Percentiles rank a stretch among this genome's conserved stretches.
Evolutionary conservation across 2,797 vertebrate species (phyloP).

Genomic region (Sebastes vulpes): DNA sequence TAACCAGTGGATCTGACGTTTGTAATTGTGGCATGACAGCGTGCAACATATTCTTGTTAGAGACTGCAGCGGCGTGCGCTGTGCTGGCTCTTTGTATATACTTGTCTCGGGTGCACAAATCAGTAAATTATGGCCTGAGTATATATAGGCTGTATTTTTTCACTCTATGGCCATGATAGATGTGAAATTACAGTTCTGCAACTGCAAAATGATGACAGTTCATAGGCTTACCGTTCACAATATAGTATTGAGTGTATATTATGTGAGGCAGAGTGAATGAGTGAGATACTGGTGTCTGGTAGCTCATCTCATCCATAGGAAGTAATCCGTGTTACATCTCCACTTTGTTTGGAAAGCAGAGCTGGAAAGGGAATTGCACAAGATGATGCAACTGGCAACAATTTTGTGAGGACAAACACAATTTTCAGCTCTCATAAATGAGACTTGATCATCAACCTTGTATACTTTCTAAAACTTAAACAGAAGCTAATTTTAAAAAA

Average conservation of each 20-base stretch:
- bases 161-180: background rate
- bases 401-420: background rate
- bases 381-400: slow-evolving; percentile 1
- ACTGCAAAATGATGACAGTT: background rate
- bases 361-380: background rate
- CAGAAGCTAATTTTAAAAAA: background rate
- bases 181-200: background rate
- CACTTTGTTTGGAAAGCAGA: background rate
- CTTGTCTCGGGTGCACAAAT: too few species aligned
- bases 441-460: background rate
- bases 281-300: background rate
- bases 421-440: background rate
- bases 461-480: background rate
- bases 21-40: background rate
- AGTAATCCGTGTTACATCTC: background rate
- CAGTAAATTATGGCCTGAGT: too few species aligned
- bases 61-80: background rate
- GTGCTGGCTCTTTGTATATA: too few species aligned
- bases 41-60: too few species aligned
- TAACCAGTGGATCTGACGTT: background rate
- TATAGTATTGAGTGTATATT: background rate
- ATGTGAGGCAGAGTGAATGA: background rate
- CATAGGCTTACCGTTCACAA: background rate
- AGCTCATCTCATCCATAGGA: background rate
- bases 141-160: background rate